Base-by-base conservation (phyloP, 2,888 invertebrate species). In the Bombyx huttoni region DNA sequence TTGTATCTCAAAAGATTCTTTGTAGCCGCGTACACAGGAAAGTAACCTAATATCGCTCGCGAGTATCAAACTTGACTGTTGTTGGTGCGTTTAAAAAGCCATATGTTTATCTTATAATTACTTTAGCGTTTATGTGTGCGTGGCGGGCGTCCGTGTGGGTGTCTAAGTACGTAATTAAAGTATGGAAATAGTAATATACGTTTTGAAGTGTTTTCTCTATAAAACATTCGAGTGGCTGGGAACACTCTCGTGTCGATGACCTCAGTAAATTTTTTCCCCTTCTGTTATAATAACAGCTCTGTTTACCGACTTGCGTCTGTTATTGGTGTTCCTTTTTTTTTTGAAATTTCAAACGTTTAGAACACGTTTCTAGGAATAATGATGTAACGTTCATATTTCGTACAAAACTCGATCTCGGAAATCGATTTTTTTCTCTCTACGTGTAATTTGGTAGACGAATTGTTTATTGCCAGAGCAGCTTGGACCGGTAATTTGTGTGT, bases 181-280 rank as follows among this genome's bases (percentile, higher is more conserved):
- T 81, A 85, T 86, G 81, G 84, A 85, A 84, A 86, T 86, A 87
- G 87, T 86, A 81, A 83, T 84, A 85, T 87, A 74, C 77, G 74
- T 83, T 86, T 87, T 86, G 81, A 86, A 87, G 87, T 87, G 86
- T 86, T 86, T 87, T 87, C 82, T 73, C 83, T 82, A 87, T 87
- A 85, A 87, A 85, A 85, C 73, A 65, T 65, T 83, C 78, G 75
- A 86, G 86, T 85, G 83, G 73, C 74, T 84, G 85, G 82, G 82
- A 85, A 84, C 81, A 77, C 75, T 73, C 65, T 58, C 58, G 66
- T 71, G 77, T 80, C 82, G 70, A 70, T 77, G 85, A 85, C 76
- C 86, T 69, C 68, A 14, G 54, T 65, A 65, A 63, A 64, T 74
- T 80, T 78, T 77, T 78, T 74, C 69, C 76, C 75, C 75, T 73